These are phyloP conservation scores for Drosophila limbata DNA, from an alignment of 2,888 invertebrate species.

Conservation along the genomic window DNA sequence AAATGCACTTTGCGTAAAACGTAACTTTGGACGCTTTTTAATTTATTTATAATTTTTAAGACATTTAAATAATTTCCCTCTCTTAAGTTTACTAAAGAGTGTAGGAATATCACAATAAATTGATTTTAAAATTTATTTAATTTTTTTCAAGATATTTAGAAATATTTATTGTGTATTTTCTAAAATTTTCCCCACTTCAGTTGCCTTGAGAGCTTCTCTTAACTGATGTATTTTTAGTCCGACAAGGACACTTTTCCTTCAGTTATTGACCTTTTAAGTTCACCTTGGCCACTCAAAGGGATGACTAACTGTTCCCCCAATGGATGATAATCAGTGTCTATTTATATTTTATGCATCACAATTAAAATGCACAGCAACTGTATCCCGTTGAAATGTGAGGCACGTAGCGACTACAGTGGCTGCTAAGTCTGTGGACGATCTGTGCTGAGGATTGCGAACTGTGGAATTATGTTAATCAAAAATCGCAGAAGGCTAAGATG, in stretches of 20 bases:
- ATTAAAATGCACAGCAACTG: slow-evolving; percentile 58
- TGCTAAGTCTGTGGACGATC: slow-evolving; percentile 25
- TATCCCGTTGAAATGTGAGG: slow-evolving; percentile 29
- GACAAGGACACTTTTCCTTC: neutral
- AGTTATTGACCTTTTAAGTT: slow-evolving; percentile 30
- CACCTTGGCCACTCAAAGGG: slow-evolving; percentile 22
- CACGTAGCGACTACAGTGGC: slow-evolving; percentile 37
- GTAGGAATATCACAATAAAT: too few species aligned
- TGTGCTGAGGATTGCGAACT: slow-evolving; percentile 39
- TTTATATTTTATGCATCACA: slow-evolving; percentile 52
- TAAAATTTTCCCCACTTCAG: too few species aligned
- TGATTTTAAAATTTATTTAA: neutral
- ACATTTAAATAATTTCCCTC: neutral
- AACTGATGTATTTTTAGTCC: neutral
- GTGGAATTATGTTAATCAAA: slow-evolving; percentile 66
- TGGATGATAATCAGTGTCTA: slow-evolving; percentile 24
- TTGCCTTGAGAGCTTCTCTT: neutral
- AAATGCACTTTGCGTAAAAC: slow-evolving; percentile 78
- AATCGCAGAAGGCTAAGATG: slow-evolving; percentile 36
- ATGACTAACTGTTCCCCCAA: slow-evolving; percentile 7
- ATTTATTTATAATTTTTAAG: neutral
- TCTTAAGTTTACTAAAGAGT: too few species aligned
- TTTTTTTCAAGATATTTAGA: too few species aligned
- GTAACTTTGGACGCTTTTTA: slow-evolving; percentile 30
- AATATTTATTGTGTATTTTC: too few species aligned